These are phyloP conservation scores for Pontoporia blainvillei DNA, from an alignment of 2,113 vertebrate genomes.

Conservation along the genomic window DNA sequence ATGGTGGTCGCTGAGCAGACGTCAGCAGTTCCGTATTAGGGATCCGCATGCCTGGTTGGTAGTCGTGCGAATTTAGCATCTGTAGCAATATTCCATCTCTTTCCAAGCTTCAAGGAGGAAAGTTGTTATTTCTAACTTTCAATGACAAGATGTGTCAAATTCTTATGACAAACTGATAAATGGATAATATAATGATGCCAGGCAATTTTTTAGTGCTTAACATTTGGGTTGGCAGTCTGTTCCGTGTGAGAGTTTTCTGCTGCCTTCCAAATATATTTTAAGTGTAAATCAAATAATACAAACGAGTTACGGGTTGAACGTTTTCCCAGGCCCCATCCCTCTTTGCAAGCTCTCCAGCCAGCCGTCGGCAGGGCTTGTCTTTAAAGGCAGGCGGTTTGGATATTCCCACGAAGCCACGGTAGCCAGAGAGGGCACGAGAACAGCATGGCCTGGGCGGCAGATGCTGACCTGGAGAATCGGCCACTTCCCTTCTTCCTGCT, in stretches of 20 bases:
- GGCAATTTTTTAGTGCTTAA: slow-evolving; percentile 55
- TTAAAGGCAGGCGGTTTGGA: background rate
- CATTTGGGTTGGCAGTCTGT: slow-evolving; percentile 68
- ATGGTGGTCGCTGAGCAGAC: background rate
- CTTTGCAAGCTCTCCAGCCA: background rate
- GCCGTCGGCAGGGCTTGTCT: background rate
- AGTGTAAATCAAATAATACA: slow-evolving; percentile 70
- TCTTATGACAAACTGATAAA: slow-evolving; percentile 67
- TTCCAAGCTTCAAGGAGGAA: slow-evolving; percentile 36
- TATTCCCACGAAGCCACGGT: background rate
- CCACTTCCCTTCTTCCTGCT: background rate
- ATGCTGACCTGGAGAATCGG: slow-evolving; percentile 14
- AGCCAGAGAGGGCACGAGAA: background rate
- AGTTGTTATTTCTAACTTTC: slow-evolving; percentile 58
- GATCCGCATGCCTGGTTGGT: slow-evolving; percentile 6
- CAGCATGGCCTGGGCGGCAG: background rate
- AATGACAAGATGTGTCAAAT: slow-evolving; percentile 63
- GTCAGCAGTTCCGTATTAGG: slow-evolving; percentile 31
- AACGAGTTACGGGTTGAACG: background rate
- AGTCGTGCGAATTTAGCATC: background rate
- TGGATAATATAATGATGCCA: slow-evolving; percentile 56
- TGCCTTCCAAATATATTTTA: slow-evolving; percentile 55
- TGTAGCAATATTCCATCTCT: slow-evolving; percentile 14
- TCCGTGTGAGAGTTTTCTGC: slow-evolving; percentile 59
- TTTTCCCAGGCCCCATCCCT: background rate